These are phyloP conservation scores for Lytechinus variegatus DNA, from an alignment of 35 echinoderm and acorn worm genomes.

Conservation along the genomic window DNA sequence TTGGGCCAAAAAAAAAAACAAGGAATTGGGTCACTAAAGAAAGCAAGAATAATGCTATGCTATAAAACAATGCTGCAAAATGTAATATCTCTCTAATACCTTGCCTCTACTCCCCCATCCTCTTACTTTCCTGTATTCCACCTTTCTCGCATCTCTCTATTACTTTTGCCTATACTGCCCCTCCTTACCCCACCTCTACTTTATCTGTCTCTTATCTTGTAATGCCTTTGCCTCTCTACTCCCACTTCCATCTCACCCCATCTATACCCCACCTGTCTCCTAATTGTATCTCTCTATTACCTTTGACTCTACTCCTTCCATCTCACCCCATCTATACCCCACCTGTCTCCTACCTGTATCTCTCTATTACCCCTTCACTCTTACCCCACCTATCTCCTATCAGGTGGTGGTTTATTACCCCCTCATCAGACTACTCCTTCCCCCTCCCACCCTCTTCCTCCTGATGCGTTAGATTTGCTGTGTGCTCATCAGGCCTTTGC, in stretches of 20 bases:
- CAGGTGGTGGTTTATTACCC: constrained; percentile 4
- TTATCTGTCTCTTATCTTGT: no score
- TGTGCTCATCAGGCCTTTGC: constrained; percentile 47
- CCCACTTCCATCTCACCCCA: no score
- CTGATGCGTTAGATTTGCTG: constrained; percentile 37
- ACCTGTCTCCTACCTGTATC: neutral
- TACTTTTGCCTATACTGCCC: no score
- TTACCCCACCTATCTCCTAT: neutral
- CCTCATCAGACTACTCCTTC: neutral
- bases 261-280: no score
- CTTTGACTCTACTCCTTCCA: no score
- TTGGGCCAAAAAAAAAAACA: neutral
- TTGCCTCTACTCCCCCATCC: no score
- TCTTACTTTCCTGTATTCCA: no score
- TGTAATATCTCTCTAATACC: neutral
- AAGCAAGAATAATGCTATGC: neutral
- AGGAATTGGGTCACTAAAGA: neutral
- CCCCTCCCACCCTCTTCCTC: constrained; percentile 31
- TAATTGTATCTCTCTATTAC: no score
- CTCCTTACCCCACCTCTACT: no score
- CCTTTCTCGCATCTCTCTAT: no score
- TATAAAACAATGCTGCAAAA: neutral
- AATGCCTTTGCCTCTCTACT: no score
- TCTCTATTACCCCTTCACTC: neutral
- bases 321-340: no score